Percentiles rank a stretch among this genome's conserved stretches.
Conservation (phyloP, 2,888 invertebrate genomes). For the Epinotia demarniana region DNA sequence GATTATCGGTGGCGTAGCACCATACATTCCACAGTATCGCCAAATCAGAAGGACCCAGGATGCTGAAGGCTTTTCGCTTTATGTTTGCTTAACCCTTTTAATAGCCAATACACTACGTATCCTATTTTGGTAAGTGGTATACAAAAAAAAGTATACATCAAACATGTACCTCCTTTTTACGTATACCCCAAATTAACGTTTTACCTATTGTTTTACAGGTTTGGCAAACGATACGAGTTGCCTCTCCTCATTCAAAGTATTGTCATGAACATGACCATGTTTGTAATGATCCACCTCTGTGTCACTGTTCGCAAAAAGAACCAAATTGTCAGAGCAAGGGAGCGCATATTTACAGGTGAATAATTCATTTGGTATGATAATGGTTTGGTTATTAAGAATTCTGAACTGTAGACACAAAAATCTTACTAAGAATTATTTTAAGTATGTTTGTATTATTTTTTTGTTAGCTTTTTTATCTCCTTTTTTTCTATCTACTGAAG, state of each 20-base stretch:
- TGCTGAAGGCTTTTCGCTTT: slow-evolving; percentile 98
- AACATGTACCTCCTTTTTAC: not conserved
- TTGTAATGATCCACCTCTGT: slow-evolving; percentile 97
- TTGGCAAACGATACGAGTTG: slow-evolving; percentile 98
- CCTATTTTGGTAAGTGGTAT: slow-evolving; percentile 95
- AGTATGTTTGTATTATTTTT: not conserved
- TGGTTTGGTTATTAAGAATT: not conserved
- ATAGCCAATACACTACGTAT: slow-evolving; percentile 98
- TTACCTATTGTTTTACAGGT: slow-evolving; percentile 88
- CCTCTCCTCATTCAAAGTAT: slow-evolving; percentile 98
- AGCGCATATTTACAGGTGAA: slow-evolving; percentile 93
- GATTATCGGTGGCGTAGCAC: slow-evolving; percentile 97
- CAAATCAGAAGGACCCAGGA: slow-evolving; percentile 96
- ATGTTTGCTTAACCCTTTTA: slow-evolving; percentile 97
- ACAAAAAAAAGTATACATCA: not conserved
- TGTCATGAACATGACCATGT: slow-evolving; percentile 98
- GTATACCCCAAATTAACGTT: not conserved
- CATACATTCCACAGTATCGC: slow-evolving; percentile 97
- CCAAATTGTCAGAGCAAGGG: slow-evolving; percentile 89
- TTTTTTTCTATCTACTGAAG: not conserved
- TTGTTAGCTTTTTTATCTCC: not conserved
- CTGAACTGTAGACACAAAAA: not conserved
- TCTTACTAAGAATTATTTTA: not conserved
- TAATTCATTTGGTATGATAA: slow-evolving; percentile 44
- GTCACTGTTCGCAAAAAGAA: slow-evolving; percentile 93